A percentile compares a stretch with the other conserved stretches of the same genome.
These are phyloP conservation scores for Tinamus guttatus DNA, from an alignment of 2,113 vertebrate genomes.

Conservation along the genomic window DNA sequence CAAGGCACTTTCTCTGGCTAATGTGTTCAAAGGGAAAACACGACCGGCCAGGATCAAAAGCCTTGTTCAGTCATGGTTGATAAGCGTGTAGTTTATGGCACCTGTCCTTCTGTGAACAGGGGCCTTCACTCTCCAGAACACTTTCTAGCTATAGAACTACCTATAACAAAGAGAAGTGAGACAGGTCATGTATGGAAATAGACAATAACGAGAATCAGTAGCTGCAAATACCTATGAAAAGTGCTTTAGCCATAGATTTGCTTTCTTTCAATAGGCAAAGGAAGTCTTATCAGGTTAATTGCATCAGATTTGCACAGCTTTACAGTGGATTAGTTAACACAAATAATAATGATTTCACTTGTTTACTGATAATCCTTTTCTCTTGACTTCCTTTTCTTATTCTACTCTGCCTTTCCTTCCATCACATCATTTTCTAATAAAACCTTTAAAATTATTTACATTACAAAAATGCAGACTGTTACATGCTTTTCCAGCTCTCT, in stretches of 20 bases:
- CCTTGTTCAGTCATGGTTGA: not conserved
- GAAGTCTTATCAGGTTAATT: not conserved
- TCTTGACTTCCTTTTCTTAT: not conserved
- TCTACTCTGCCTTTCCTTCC: not conserved
- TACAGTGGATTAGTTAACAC: not conserved
- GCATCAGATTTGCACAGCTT: not conserved
- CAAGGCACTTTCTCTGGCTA: not conserved
- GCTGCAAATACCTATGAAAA: not conserved
- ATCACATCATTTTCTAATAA: not conserved
- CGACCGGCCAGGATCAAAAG: slow-evolving; percentile 25
- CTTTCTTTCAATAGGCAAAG: not conserved
- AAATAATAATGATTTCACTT: not conserved
- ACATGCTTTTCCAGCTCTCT: not conserved
- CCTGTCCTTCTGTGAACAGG: not conserved
- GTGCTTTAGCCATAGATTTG: not conserved
- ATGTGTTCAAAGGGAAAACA: slow-evolving; percentile 33
- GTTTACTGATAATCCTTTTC: not conserved
- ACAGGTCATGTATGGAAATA: not conserved
- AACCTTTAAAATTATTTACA: not conserved
- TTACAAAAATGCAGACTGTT: not conserved
- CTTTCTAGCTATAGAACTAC: not conserved
- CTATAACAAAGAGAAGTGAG: not conserved
- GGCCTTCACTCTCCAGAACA: not conserved
- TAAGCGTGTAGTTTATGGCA: not conserved
- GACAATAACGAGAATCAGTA: not conserved